Evolutionary conservation across 2,113 vertebrate species (phyloP).

Genomic region (Seriola quinqueradiata): DNA sequence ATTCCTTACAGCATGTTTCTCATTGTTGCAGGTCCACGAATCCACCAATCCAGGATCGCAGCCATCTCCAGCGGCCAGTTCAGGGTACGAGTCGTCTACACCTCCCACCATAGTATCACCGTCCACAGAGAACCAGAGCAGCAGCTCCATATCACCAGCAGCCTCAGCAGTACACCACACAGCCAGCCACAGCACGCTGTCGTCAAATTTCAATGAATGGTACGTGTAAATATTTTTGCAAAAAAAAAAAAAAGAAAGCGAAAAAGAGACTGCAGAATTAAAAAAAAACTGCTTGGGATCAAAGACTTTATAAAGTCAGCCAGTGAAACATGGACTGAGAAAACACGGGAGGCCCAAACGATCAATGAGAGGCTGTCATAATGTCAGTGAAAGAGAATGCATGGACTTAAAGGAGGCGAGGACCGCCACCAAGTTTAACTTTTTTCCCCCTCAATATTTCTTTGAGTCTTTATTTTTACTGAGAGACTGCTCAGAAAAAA

Average conservation of each 20-base stretch:
- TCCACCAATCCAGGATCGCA: conserved; percentile 94
- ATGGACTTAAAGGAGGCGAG: conserved; percentile 86
- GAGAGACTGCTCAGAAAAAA: conserved; percentile 89
- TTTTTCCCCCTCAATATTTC: conserved; percentile 65
- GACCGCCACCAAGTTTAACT: conserved; percentile 84
- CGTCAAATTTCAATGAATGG: conserved; percentile 99
- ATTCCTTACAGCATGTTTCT: not conserved
- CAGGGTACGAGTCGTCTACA: conserved; percentile 98
- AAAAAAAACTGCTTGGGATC: conserved; percentile 86
- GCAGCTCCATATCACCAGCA: conserved; percentile 97
- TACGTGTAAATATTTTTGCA: conserved; percentile 96
- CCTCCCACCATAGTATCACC: conserved; percentile 99
- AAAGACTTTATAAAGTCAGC: conserved; percentile 87
- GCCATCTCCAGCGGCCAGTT: conserved; percentile 98
- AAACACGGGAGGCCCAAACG: conserved; percentile 82
- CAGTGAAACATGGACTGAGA: conserved; percentile 88
- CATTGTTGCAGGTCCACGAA: conserved; percentile 92
- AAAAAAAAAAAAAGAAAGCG: conserved; percentile 50
- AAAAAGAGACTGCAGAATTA: conserved; percentile 83
- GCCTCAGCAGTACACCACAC: conserved; percentile 97
- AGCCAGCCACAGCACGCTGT: conserved; percentile 97
- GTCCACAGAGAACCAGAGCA: conserved; percentile 97
- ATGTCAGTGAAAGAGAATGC: conserved; percentile 82
- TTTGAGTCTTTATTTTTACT: conserved; percentile 78
- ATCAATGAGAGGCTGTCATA: conserved; percentile 85